Evolutionary conservation across 1,140 invertebrate genomes (phyloP), one percentile per base, ranked within the genome.

Genomic region (Hetaerina americana): DNA sequence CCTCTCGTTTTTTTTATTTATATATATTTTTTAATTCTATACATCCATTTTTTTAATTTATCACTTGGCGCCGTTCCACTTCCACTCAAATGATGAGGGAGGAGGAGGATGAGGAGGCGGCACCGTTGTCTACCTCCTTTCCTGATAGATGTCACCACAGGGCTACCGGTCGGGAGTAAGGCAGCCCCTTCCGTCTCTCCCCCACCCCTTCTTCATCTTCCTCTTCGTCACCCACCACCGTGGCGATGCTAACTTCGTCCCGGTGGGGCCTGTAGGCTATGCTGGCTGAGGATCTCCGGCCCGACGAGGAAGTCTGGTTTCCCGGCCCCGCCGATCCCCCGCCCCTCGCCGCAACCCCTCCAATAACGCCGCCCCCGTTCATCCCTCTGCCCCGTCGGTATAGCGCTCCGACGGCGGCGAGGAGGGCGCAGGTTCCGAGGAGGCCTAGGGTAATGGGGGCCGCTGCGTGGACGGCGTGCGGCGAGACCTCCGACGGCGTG

Each of bases 211-310:
- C 40, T n/a, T 57, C 75, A 73, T 57, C 40, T 10, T 57, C 40
- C 40, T 57, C 40, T n/a, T 57, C 40, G n/a, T n/a, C n/a, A 27
- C 75, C 76, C 2, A 74, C 72, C 8, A 76, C 66, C 0, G 76
- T 77, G 1, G 76, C 75, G 24, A 77, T 77, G 26, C 74, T 75
- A 12, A 77, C 74, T 68, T 77, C 76, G 28, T 77, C 76, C 26
- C 69, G 71, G 15, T 77, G 76, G 3, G 75, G 74, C 27, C 70
- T 70, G 40, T 77, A 77, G 0, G 75, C 73, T 24, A 77, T 76
- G 10, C 40, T 57, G 26, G 73, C 72, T 18, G 75, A 73, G 25
- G 70, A 66, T 10, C 76, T 31, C 49, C 66, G 22, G 2, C 40
- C 40, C 15, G 40, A 57, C 15, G 40, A 12, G 15, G 40, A 57